These are phyloP conservation scores for Bucorvus abyssinicus DNA, from an alignment of 2,797 vertebrate species.

Conservation along the genomic window DNA sequence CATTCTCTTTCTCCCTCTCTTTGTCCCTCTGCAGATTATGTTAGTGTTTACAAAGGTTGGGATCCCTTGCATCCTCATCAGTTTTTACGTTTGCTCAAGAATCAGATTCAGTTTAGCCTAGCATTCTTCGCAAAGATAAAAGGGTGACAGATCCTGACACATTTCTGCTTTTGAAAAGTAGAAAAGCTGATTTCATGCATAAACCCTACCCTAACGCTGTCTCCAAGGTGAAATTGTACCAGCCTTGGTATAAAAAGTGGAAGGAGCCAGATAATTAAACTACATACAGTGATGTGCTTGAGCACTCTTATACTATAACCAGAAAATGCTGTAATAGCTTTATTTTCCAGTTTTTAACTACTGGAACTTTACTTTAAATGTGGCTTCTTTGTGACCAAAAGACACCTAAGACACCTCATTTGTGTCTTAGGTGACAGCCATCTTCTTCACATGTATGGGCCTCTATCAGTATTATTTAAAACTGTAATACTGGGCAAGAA, in stretches of 20 bases:
- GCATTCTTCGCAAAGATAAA: constrained; percentile 53
- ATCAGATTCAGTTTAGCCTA: constrained; percentile 46
- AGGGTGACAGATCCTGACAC: constrained; percentile 34
- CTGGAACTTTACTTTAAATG: not conserved
- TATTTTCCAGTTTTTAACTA: not conserved
- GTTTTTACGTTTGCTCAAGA: constrained; percentile 43
- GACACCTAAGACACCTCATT: not conserved
- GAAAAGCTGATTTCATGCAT: constrained; percentile 41
- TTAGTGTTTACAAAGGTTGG: constrained; percentile 58
- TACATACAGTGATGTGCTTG: not conserved
- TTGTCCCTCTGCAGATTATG: constrained; percentile 53
- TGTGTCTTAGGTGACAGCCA: not conserved
- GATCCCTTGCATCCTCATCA: constrained; percentile 45
- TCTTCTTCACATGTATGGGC: not conserved
- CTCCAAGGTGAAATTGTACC: constrained; percentile 32
- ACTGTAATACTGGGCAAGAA: not conserved
- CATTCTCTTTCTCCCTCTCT: constrained; percentile 52
- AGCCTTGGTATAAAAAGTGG: not conserved
- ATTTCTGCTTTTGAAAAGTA: constrained; percentile 44
- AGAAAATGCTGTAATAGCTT: not conserved
- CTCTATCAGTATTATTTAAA: not conserved
- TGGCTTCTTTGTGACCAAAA: not conserved
- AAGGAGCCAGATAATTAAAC: not conserved
- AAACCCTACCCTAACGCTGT: constrained; percentile 25
- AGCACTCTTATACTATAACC: not conserved